These are phyloP conservation scores for Celastrina argiolus DNA, from an alignment of 2,888 invertebrate genomes.

Conservation along the genomic window DNA sequence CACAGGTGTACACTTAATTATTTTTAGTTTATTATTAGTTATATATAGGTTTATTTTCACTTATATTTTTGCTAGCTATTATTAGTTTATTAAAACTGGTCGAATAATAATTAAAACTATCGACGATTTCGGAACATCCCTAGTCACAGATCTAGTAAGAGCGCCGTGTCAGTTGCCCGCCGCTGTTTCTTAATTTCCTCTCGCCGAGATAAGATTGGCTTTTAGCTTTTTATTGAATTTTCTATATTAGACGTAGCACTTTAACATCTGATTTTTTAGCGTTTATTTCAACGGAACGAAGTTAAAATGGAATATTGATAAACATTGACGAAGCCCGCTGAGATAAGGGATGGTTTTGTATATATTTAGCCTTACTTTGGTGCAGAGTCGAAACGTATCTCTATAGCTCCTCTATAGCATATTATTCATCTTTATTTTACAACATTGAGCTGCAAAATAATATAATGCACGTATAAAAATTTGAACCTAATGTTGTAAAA, in stretches of 20 bases:
- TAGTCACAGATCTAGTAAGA: constrained; percentile 66
- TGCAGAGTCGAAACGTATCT: too few species aligned
- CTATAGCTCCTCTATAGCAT: too few species aligned
- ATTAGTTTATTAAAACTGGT: not conserved
- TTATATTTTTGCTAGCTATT: too few species aligned
- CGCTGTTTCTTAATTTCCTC: constrained; percentile 78
- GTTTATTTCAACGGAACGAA: constrained; percentile 28
- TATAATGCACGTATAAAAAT: too few species aligned
- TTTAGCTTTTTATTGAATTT: constrained; percentile 79
- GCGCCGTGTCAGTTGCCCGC: constrained; percentile 76
- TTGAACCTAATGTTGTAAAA: too few species aligned
- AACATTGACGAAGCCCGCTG: not conserved
- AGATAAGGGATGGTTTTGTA: too few species aligned
- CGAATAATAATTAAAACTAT: constrained; percentile 22
- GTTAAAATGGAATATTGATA: constrained; percentile 18
- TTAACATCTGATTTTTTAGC: constrained; percentile 53
- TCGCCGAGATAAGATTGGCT: constrained; percentile 75
- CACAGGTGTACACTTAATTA: too few species aligned
- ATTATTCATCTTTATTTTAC: too few species aligned
- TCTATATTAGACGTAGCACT: constrained; percentile 63
- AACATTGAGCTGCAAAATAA: too few species aligned
- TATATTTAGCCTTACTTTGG: not conserved
- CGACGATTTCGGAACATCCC: constrained; percentile 42
- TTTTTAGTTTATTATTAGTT: too few species aligned
- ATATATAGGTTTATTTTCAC: too few species aligned